Conservation (phyloP, 1,140 invertebrate species). For the Drosophila ficusphila region DNA sequence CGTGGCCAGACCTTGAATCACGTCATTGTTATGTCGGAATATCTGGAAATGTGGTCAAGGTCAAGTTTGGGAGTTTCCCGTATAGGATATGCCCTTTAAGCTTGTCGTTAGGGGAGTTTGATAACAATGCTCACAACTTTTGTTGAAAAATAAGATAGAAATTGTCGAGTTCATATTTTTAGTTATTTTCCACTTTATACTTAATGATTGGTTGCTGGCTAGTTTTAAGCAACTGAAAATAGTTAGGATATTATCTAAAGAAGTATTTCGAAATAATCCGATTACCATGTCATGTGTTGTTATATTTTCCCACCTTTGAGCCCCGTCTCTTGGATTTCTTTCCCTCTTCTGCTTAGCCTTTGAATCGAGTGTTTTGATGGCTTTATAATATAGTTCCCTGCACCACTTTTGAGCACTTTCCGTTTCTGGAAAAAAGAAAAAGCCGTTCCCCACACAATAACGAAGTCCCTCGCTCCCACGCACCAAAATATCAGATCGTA, state of each 20-base stretch:
- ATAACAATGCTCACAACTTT: too few relatives aligned
- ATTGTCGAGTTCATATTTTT: too few relatives aligned
- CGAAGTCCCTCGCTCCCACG: conserved; percentile 57
- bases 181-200: too few relatives aligned
- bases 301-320: background rate
- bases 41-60: background rate
- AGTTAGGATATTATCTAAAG: too few relatives aligned
- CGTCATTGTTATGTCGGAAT: background rate
- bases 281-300: background rate
- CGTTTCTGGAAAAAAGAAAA: conserved; percentile 8
- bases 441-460: background rate
- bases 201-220: too few relatives aligned
- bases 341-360: background rate
- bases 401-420: conserved; percentile 23
- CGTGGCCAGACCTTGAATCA: conserved; percentile 12
- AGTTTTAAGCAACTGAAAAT: too few relatives aligned
- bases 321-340: background rate
- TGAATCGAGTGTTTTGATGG: conserved; percentile 5
- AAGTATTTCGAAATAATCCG: background rate
- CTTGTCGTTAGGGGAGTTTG: too few relatives aligned
- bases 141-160: too few relatives aligned
- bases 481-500: conserved; percentile 30
- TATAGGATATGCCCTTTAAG: background rate
- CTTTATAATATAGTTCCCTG: conserved; percentile 24
- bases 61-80: background rate